Percentiles rank a stretch among this genome's conserved stretches.
These are phyloP conservation scores for Beroe forskalii DNA, from an alignment of 37 sponge, comb jelly and placozoan genomes.

Conservation along the genomic window DNA sequence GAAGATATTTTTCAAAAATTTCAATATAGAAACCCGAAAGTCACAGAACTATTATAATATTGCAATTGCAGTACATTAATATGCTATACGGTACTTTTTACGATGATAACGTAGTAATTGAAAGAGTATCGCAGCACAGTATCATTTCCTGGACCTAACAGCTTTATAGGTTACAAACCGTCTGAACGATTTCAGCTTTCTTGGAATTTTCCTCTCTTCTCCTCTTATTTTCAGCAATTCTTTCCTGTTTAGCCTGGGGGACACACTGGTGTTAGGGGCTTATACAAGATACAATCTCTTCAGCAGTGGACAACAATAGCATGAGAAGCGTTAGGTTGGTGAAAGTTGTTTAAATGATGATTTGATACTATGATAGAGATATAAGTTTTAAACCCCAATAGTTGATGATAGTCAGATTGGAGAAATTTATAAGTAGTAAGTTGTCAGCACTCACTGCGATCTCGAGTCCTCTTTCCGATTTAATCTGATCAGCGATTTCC, in stretches of 20 bases:
- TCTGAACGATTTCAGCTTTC: constrained; percentile 53
- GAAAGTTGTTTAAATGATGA: neutral
- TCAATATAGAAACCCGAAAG: no score
- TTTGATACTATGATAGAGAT: neutral
- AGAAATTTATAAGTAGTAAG: no score
- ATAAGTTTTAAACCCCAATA: neutral
- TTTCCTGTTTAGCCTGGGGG: neutral
- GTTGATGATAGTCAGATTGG: no score
- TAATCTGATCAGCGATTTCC: neutral
- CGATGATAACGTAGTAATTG: no score
- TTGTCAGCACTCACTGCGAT: constrained; percentile 23
- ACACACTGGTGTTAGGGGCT: neutral
- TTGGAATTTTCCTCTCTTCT: constrained; percentile 38
- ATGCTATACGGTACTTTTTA: no score
- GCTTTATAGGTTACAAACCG: no score
- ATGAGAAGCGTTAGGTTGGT: neutral
- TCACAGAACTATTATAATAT: no score
- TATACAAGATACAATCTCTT: neutral
- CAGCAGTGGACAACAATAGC: no score
- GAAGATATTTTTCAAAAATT: no score
- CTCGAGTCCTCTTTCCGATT: neutral
- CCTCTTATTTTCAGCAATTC: constrained; percentile 33
- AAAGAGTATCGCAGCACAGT: no score
- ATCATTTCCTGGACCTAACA: no score
- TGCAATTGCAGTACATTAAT: no score